Base-by-base conservation (phyloP, 2,888 invertebrate genomes). In the Tiphia femorata region DNA sequence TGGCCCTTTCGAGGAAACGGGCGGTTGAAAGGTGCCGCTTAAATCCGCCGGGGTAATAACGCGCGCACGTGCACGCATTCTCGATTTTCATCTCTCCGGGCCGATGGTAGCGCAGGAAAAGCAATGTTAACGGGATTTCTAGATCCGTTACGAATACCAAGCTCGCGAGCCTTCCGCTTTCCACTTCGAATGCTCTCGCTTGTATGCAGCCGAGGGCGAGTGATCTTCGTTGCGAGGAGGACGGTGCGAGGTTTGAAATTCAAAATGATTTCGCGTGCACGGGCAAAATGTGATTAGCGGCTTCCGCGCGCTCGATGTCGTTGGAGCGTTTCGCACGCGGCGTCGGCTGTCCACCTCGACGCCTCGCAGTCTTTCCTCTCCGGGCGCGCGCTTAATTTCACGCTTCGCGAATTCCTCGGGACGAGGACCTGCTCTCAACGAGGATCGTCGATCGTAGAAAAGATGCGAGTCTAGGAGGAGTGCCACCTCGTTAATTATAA, bases 171-270 rank as follows among this genome's bases (percentile, higher is more conserved):
- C 49, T 53, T 64, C 62, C 55, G 52, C 37, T 64, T 62, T 52
- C 33, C 52, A 58, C 17, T 25, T 30, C 6, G n/a, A 25, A 58
- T 42, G 20, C 41, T 42, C 19, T 53, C 27, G 46, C 14, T 8
- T 16, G 17, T 2, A n/a, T 8, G 7, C 6, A n/a, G 30, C 17
- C 33, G 12, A 33, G 23, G 17, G 25, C 21, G 35, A 42, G 19
- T n/a, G n/a, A n/a, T n/a, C n/a, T n/a, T n/a, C n/a, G n/a, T n/a
- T 25, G 16, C 35, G 37, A n/a, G n/a, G 33, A 29, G 49, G 48
- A 29, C 23, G 27, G 21, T 20, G 23, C 42, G 38, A 41, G 23
- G 40, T 56, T 62, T 58, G 58, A n/a, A 66, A 62, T 65, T 51
- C 20, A 29, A 29, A 21, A 4, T 17, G 29, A 58, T 58, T 49